These are phyloP conservation scores for Urocolius indicus DNA, from an alignment of 2,113 vertebrate species.

Conservation along the genomic window DNA sequence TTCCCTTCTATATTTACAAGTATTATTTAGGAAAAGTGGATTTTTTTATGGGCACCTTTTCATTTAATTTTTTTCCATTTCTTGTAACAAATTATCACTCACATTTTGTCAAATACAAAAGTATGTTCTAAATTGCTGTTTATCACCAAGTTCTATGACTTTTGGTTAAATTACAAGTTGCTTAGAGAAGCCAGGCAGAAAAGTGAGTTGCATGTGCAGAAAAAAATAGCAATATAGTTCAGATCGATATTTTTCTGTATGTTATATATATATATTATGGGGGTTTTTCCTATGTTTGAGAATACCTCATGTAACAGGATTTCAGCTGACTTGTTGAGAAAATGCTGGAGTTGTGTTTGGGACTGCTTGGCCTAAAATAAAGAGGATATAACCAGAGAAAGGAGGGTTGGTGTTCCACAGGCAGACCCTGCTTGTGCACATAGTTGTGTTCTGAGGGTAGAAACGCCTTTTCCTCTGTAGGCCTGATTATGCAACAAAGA, in stretches of 20 bases:
- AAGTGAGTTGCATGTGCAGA: background rate
- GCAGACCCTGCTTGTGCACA: background rate
- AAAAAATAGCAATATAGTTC: background rate
- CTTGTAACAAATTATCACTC: background rate
- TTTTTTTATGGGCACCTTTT: constrained; percentile 1
- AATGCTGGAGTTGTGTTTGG: background rate
- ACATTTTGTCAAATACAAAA: background rate
- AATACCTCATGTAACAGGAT: background rate
- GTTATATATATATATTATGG: background rate
- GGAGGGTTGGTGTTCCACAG: background rate
- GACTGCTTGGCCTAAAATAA: background rate
- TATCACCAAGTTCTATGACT: background rate
- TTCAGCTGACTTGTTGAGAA: background rate
- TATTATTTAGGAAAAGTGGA: background rate
- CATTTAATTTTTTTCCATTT: background rate
- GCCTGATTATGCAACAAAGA: background rate
- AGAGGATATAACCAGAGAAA: background rate
- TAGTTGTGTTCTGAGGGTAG: background rate
- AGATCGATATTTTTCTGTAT: background rate
- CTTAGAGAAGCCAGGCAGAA: background rate
- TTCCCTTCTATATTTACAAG: background rate
- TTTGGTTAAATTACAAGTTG: background rate
- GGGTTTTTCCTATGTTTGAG: background rate
- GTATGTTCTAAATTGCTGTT: constrained; percentile 17
- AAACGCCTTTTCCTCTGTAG: background rate